Evolutionary conservation across 1,140 invertebrate genomes (phyloP).

Genomic region (Drosophila asahinai): DNA sequence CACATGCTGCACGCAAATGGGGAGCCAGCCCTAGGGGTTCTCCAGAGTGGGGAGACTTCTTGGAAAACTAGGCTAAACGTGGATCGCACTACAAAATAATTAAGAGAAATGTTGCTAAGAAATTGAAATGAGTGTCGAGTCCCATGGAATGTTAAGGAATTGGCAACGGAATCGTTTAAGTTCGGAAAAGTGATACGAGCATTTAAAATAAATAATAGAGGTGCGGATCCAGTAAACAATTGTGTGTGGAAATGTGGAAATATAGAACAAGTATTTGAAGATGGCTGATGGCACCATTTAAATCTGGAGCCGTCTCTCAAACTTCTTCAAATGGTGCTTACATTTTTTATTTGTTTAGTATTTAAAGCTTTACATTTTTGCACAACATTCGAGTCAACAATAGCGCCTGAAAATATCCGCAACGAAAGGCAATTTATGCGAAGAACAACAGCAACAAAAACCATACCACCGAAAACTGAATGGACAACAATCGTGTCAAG

Average conservation of each 20-base stretch:
- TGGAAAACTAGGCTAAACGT: slow-evolving; percentile 70
- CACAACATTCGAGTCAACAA: slow-evolving; percentile 48
- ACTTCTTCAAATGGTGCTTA: background rate
- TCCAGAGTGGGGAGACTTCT: slow-evolving; percentile 25
- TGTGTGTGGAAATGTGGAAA: background rate
- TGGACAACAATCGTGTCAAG: slow-evolving; percentile 74
- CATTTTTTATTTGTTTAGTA: slow-evolving; percentile 58
- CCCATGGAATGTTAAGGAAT: slow-evolving; percentile 12
- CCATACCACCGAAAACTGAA: slow-evolving; percentile 48
- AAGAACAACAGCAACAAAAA: slow-evolving; percentile 55
- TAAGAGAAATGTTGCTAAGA: slow-evolving; percentile 51
- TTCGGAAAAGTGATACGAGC: background rate
- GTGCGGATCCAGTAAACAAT: background rate
- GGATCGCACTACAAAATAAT: slow-evolving; percentile 69
- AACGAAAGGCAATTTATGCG: slow-evolving; percentile 59
- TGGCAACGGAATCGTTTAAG: slow-evolving; percentile 26
- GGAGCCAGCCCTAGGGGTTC: slow-evolving; percentile 20
- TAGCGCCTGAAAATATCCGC: slow-evolving; percentile 4
- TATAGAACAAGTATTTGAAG: background rate
- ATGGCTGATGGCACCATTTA: too few species aligned
- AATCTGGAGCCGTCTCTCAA: too few species aligned
- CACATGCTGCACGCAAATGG: slow-evolving; percentile 72
- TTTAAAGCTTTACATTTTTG: slow-evolving; percentile 73
- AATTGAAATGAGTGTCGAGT: slow-evolving; percentile 43
- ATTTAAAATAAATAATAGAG: background rate